Percentiles rank a stretch among this genome's conserved stretches.
Conservation (phyloP, 2,113 vertebrate species). For the Sclerurus mexicanus region DNA sequence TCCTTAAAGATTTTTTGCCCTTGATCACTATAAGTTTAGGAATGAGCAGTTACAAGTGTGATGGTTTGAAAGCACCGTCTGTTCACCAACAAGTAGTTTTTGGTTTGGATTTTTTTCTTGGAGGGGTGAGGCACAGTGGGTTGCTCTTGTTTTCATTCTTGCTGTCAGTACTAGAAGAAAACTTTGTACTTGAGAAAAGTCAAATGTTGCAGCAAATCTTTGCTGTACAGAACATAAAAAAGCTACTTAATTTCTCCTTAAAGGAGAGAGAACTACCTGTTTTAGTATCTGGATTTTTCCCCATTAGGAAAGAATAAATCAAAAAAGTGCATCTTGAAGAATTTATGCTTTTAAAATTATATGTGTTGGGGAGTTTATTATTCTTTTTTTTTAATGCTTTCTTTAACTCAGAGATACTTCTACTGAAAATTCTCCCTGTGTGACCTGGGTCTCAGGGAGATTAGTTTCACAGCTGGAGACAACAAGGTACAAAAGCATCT, state of each 20-base stretch:
- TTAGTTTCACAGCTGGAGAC: neutral
- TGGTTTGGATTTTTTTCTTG: neutral
- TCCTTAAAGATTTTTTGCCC: neutral
- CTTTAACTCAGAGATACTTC: neutral
- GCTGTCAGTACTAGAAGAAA: neutral
- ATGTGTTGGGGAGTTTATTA: neutral
- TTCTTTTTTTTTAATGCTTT: neutral
- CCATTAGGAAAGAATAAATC: neutral
- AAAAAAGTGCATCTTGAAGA: neutral
- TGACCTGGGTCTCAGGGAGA: neutral
- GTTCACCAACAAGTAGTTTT: neutral
- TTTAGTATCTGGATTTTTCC: neutral
- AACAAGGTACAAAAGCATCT: neutral
- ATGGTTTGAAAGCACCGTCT: neutral
- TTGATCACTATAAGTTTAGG: neutral
- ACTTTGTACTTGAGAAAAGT: neutral
- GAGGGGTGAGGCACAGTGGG: rapidly evolving
- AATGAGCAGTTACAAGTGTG: neutral
- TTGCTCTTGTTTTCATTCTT: neutral
- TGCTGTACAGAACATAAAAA: neutral
- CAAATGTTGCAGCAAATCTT: neutral
- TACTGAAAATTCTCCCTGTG: neutral
- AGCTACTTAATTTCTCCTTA: neutral
- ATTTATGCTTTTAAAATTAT: neutral
- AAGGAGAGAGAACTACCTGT: neutral